Base-by-base conservation (phyloP, 2,888 invertebrate species). In the Phania funesta region DNA sequence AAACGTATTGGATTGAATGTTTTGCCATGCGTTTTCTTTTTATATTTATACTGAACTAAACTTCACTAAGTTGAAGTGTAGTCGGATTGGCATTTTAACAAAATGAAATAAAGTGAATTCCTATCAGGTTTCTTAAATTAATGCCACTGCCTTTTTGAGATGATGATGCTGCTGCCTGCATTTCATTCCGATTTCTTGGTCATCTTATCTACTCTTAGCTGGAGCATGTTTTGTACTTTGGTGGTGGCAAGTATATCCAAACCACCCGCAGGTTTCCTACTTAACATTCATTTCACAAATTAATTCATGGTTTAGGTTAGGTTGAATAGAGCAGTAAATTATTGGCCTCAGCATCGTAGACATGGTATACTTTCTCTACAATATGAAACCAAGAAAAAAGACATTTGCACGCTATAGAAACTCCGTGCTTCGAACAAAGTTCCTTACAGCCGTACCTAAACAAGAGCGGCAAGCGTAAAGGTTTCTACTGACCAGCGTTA, bases 261-360 rank as follows among this genome's bases (percentile, higher is more conserved):
- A 83, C 85, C 84, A 85, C 85, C 85, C 85, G 85, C 85, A 85
- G 85, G 52, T 83, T 83, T 83, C 83, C 71, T 78, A 83, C 77
- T 85, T 85, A 79, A 84, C 77, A 84, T 84, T 84, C 83, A 83
- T 67, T 84, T 83, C 84, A 80, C 81, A 84, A 84, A 85, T 84
- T 80, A n/a, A n/a, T n/a, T n/a, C n/a, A n/a, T n/a, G n/a, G n/a
- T n/a, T n/a, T n/a, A n/a, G n/a, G n/a, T n/a, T n/a, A n/a, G n/a
- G n/a, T n/a, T n/a, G n/a, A n/a, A n/a, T n/a, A n/a, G n/a, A n/a
- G n/a, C n/a, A n/a, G n/a, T n/a, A n/a, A n/a, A n/a, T n/a, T n/a
- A n/a, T n/a, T n/a, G n/a, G n/a, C n/a, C n/a, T n/a, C n/a, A n/a
- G n/a, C n/a, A n/a, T n/a, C n/a, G n/a, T n/a, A n/a, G n/a, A n/a